phyloP scores from a whole-genome alignment of 2,113 vertebrate genomes.

The Pelobates fuscus region DNA sequence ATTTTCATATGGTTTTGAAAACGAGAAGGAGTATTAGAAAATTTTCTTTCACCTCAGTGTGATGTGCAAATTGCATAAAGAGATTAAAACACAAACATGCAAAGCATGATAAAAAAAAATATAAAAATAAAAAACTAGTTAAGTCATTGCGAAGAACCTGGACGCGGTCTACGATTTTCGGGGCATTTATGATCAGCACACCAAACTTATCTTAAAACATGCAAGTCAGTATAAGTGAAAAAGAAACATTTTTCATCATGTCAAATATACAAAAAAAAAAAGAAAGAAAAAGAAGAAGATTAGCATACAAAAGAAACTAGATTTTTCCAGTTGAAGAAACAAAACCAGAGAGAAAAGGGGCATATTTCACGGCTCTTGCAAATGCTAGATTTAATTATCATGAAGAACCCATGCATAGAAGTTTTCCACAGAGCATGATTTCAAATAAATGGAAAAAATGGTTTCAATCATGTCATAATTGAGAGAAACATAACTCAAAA shows the following conservation, averaged over 20 bases:
- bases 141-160: too few relatives aligned
- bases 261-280: slow-evolving; percentile 56
- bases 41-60: too few relatives aligned
- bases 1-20: too few relatives aligned
- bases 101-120: too few relatives aligned
- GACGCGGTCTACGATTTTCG: too few relatives aligned
- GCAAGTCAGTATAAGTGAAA: too few relatives aligned
- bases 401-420: slow-evolving; percentile 70
- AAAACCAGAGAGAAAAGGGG: slow-evolving; percentile 65
- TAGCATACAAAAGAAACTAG: slow-evolving; percentile 59
- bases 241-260: slow-evolving; percentile 60
- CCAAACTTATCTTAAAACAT: too few relatives aligned
- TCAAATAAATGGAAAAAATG: slow-evolving; percentile 59
- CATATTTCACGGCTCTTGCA: slow-evolving; percentile 69
- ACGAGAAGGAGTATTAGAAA: too few relatives aligned
- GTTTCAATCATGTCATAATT: slow-evolving; percentile 57
- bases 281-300: slow-evolving; percentile 60
- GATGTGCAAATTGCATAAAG: too few relatives aligned
- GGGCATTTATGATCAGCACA: too few relatives aligned
- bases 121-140: too few relatives aligned
- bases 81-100: too few relatives aligned
- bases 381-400: slow-evolving; percentile 72
- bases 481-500: slow-evolving; percentile 41
- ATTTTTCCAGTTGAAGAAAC: slow-evolving; percentile 64
- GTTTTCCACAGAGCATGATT: slow-evolving; percentile 62